Percentiles rank a stretch among this genome's conserved stretches.
phyloP scores from a whole-genome alignment of 2,888 invertebrate species.

The Polymixis flavicincta region DNA sequence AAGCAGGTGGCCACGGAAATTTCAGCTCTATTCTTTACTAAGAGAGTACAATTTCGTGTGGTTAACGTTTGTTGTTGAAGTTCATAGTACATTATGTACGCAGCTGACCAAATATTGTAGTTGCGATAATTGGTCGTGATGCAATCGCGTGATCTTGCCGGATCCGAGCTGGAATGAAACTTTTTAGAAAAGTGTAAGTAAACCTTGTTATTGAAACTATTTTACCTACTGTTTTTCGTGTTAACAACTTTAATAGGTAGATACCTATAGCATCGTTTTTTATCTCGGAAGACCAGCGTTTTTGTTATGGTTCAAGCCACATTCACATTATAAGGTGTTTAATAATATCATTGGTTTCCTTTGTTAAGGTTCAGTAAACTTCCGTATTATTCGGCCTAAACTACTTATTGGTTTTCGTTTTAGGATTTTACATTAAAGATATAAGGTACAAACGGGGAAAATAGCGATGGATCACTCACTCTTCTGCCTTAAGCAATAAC shows the following conservation, averaged over 20 bases:
- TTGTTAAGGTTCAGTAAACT: neutral
- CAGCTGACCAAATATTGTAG: constrained; percentile 90
- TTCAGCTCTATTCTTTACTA: constrained; percentile 36
- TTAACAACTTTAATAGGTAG: neutral
- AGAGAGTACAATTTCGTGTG: constrained; percentile 62
- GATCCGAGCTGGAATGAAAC: constrained; percentile 65
- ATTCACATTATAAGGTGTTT: neutral
- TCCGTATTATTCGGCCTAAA: neutral
- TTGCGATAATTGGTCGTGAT: constrained; percentile 89
- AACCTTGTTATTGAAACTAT: constrained; percentile 17
- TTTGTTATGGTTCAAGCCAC: neutral
- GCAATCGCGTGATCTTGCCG: constrained; percentile 87
- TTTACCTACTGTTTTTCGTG: neutral
- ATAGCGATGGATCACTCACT: no score
- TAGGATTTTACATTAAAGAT: neutral
- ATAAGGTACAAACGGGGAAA: neutral
- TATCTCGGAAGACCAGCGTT: neutral
- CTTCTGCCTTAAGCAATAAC: no score
- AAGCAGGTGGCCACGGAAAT: constrained; percentile 46
- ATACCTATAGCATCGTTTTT: neutral
- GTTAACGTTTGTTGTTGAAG: constrained; percentile 65
- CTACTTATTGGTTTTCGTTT: no score
- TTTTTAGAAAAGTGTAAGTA: constrained; percentile 62
- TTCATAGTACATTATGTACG: constrained; percentile 78
- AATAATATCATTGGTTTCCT: neutral